Conservation (phyloP, 2,113 vertebrate genomes). For the Rhea americana region DNA sequence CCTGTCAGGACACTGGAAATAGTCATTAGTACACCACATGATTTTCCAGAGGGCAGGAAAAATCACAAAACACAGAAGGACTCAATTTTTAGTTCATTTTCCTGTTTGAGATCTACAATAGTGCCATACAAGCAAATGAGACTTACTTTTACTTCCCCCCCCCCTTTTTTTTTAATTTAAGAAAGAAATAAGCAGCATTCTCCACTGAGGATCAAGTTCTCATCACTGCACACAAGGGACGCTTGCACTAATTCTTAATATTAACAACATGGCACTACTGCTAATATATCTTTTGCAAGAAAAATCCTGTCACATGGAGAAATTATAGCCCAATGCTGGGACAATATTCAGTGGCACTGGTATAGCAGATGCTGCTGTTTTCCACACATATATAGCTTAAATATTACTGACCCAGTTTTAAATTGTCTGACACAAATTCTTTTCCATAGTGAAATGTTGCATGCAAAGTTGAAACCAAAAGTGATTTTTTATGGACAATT, state of each 20-base stretch:
- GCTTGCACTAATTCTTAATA: neutral
- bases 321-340: neutral
- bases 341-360: neutral
- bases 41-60: neutral
- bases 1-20: neutral
- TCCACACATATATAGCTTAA: neutral
- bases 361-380: constrained; percentile 9
- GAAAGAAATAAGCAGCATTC: neutral
- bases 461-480: constrained; percentile 17
- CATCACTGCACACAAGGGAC: neutral
- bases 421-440: constrained; percentile 38
- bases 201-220: neutral
- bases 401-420: constrained; percentile 43
- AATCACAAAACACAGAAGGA: neutral
- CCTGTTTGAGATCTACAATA: neutral
- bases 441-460: constrained; percentile 20
- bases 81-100: neutral
- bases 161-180: neutral
- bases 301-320: neutral
- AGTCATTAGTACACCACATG: neutral
- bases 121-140: neutral
- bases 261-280: neutral
- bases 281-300: neutral
- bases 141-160: neutral
- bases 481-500: constrained; percentile 2